phyloP scores from a whole-genome alignment of 2,113 vertebrate genomes.

The Chionis minor region DNA sequence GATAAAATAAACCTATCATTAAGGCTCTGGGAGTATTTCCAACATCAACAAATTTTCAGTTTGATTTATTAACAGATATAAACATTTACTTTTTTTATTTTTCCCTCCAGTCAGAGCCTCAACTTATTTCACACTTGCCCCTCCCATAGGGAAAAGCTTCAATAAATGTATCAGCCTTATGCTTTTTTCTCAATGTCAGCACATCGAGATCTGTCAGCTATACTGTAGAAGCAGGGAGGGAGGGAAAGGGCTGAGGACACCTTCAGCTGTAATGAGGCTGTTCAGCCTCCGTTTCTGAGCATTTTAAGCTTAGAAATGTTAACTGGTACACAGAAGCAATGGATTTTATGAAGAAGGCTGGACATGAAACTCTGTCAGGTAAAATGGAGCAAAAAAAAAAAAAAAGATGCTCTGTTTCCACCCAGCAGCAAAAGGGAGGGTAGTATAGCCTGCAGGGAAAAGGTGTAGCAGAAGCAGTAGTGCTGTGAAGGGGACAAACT shows the following conservation, averaged over 20 bases:
- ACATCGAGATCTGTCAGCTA: background rate
- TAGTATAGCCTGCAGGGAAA: background rate
- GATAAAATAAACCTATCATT: constrained; percentile 50
- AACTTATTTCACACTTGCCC: background rate
- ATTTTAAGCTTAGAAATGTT: background rate
- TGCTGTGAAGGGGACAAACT: background rate
- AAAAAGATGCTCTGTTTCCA: background rate
- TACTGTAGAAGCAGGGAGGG: background rate
- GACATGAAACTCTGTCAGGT: background rate
- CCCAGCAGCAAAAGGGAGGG: background rate
- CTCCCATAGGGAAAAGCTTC: background rate
- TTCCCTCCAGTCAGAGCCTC: background rate
- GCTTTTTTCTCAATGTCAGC: background rate
- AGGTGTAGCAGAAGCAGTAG: background rate
- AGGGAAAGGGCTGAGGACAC: background rate
- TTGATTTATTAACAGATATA: constrained; percentile 26
- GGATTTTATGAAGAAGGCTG: background rate
- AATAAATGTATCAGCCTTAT: background rate
- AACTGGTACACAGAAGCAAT: background rate
- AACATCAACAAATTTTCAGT: constrained; percentile 28
- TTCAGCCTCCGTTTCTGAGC: background rate
- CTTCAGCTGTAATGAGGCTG: background rate
- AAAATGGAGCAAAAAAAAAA: background rate
- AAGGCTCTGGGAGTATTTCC: constrained; percentile 39
- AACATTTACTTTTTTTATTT: background rate